Conservation (phyloP, 2,797 vertebrate genomes). For the Macropus fuliginosus region DNA sequence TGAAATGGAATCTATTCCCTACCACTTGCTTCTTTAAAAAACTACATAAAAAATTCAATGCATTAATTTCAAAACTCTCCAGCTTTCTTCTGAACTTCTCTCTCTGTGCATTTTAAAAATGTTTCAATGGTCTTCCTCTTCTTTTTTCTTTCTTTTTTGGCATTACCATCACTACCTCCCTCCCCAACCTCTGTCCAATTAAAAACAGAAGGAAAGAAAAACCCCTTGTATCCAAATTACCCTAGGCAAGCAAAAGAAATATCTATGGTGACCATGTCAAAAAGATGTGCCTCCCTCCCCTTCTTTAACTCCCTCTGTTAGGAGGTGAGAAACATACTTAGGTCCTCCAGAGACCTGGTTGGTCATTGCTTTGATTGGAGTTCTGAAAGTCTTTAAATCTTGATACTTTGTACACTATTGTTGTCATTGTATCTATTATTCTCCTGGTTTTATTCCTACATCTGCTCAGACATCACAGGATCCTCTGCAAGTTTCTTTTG, state of each 20-base stretch:
- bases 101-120: neutral
- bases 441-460: neutral
- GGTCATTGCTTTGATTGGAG: neutral
- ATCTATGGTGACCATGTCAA: neutral
- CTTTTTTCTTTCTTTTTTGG: neutral
- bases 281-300: neutral
- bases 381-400: neutral
- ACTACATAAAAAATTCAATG: neutral
- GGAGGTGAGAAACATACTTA: neutral
- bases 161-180: neutral
- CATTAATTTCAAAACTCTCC: neutral
- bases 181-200: neutral
- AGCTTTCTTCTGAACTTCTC: neutral
- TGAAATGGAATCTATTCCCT: neutral
- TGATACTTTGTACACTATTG: neutral
- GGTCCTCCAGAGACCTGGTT: neutral
- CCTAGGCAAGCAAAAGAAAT: neutral
- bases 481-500: neutral
- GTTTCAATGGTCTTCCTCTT: neutral
- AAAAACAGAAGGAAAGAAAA: neutral
- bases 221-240: neutral
- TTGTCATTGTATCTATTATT: neutral
- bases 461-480: neutral
- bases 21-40: neutral
- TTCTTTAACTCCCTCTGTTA: neutral